These are phyloP conservation scores for Cololabis saira DNA, from an alignment of 2,113 vertebrate genomes.

Conservation along the genomic window DNA sequence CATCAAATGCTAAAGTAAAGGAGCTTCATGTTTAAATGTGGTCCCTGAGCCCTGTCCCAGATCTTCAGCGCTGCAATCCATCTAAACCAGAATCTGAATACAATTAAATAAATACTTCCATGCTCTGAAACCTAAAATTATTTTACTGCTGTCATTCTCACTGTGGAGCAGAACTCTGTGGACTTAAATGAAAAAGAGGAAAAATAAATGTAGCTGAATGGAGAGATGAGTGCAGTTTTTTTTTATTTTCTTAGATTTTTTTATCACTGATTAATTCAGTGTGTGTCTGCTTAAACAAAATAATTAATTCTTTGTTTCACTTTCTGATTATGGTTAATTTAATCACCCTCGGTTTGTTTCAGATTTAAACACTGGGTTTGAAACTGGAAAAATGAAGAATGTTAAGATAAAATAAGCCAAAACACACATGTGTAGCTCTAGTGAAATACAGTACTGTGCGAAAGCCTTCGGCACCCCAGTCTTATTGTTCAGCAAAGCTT, in stretches of 20 bases:
- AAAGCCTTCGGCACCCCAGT: no score
- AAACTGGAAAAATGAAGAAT: no score
- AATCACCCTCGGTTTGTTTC: not conserved
- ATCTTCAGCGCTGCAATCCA: constrained; percentile 49
- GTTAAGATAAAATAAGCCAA: no score
- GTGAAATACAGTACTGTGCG: no score
- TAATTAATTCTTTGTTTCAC: constrained; percentile 8
- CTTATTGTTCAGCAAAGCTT: no score
- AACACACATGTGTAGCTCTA: no score
- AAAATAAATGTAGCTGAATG: constrained; percentile 35
- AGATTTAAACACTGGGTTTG: not conserved
- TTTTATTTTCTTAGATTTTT: no score
- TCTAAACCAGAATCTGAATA: constrained; percentile 54
- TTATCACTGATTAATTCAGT: not conserved
- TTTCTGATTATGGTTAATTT: constrained; percentile 7
- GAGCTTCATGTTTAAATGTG: constrained; percentile 35
- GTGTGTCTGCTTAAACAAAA: not conserved
- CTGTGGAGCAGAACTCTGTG: not conserved
- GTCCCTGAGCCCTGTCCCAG: constrained; percentile 54
- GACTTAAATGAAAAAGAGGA: constrained; percentile 23
- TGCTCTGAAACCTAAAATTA: constrained; percentile 46
- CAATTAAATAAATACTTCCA: constrained; percentile 68
- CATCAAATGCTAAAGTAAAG: constrained; percentile 38
- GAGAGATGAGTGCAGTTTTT: constrained; percentile 8
- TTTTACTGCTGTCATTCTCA: constrained; percentile 53